Base-by-base conservation (phyloP, 2,888 invertebrate genomes). In the Stenodera caucasica region DNA sequence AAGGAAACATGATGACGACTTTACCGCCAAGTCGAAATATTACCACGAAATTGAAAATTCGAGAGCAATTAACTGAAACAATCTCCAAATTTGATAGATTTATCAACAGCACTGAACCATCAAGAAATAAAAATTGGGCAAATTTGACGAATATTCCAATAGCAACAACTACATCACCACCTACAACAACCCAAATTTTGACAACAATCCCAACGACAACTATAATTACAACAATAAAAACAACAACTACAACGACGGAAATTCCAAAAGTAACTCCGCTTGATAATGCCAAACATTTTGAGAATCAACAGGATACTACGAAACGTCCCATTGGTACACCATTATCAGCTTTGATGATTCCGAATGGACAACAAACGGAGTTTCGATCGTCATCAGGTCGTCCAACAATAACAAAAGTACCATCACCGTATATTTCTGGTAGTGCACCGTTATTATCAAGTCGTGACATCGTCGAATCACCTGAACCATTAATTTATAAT, bases 401-500 rank as follows among this genome's bases (percentile, higher is more conserved):
- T 49, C 82, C 87, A 1, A 86, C 83, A 0, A 88, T 89, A 26
- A 86, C 85, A 0, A 88, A 88, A 77, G 84, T 88, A 5, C 72
- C 76, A 0, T 81, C 82, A 6, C 83, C 84, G 0, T 79, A 79
- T 61, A 60, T 73, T 21, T 67, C 74, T 15, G 68, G 67, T 8
- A 64, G 65, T 52, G 65, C 72, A 32, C 68, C 72, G 12, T 53
- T 72, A 35, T 63, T 69, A 55, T 67, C 73, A 8, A 66, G 65
- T 57, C 55, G 70, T 35, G 68, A 71, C 55, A 49, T 66, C 21
- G 64, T 70, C 7, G 60, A 69, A 15, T 58, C 69, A 14, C 65
- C 59, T 49, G 62, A 63, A 55, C 63, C 66, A n/a, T 37, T 60
- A 33, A 57, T 70, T 9, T 58, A 64, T 9, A 67, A 65, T 33